Base-by-base conservation (phyloP, 1,140 invertebrate species). In the Drosophila saltans region DNA sequence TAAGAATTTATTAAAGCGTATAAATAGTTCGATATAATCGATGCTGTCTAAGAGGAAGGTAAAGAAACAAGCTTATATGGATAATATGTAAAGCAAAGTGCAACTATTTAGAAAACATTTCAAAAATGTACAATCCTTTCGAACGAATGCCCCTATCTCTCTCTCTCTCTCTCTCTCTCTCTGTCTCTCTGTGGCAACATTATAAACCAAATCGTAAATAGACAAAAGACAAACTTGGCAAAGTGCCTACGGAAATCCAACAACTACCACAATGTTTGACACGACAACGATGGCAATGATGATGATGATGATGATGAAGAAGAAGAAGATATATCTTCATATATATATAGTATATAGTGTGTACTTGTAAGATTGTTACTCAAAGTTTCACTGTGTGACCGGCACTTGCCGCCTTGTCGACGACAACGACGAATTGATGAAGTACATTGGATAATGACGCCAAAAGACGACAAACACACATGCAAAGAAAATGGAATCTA, bases 401-500 rank as follows among this genome's bases (percentile, higher is more conserved):
- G 82, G 82, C 81, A 71, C 61, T 77, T 76, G 67, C 66, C 39
- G 48, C 55, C 68, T 60, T 41, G 66, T 64, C 68, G 43, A 65
- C 63, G 67, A 30, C 74, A 72, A 70, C 81, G 70, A 81, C 74
- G 65, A 76, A 58, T 81, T 86, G 80, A 88, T 86, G 82, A 86
- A 88, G 82, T 79, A 86, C 75, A 86, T 86, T 86, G 82, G 72
- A 86, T 86, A 86, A 86, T 86, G 83, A 86, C 82, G 82, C 82
- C 75, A 76, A 73, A 69, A 71, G 63, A 16, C 16, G 16, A 85
- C 45, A 75, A 41, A 40, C 67, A 60, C 33, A 16, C 45, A 58
- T 24, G 21, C 21, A 62, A 72, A 71, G 33, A 21, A 21, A 39
- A 24, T 30, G 10, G 40, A 52, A 52, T 52, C 45, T 26, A 52